Evolutionary conservation across 2,888 invertebrate species (phyloP).

Genomic region (Unio pictorum): DNA sequence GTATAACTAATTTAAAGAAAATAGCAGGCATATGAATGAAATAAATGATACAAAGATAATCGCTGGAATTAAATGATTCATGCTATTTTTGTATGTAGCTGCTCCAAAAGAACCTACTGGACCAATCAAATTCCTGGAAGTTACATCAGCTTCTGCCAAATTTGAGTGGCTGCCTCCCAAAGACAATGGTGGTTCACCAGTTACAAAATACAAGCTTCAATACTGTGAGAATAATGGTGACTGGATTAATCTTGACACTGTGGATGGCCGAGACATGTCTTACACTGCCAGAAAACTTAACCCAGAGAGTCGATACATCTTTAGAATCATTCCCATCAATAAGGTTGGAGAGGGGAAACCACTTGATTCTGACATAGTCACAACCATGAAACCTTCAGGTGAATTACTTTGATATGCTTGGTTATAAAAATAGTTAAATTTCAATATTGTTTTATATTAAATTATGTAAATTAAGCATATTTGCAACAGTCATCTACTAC

Average conservation of each 20-base stretch:
- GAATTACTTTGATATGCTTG: background rate
- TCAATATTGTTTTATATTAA: too few relatives aligned
- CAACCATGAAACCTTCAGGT: slow-evolving; percentile 54
- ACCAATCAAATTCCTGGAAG: slow-evolving; percentile 56
- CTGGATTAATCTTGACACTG: slow-evolving; percentile 80
- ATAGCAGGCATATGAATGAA: too few relatives aligned
- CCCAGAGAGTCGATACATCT: slow-evolving; percentile 62
- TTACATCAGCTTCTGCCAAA: slow-evolving; percentile 51
- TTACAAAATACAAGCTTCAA: slow-evolving; percentile 68
- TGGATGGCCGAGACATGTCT: slow-evolving; percentile 93
- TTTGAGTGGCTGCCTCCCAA: slow-evolving; percentile 71
- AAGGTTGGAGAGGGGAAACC: slow-evolving; percentile 59
- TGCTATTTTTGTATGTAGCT: slow-evolving; percentile 31
- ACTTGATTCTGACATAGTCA: slow-evolving; percentile 54
- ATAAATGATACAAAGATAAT: background rate
- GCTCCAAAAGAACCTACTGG: slow-evolving; percentile 61
- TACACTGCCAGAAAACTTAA: slow-evolving; percentile 82
- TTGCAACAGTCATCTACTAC: too few relatives aligned
- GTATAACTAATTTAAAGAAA: too few relatives aligned
- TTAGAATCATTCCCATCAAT: slow-evolving; percentile 69
- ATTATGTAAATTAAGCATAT: too few relatives aligned
- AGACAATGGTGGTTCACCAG: slow-evolving; percentile 68
- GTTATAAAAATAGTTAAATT: too few relatives aligned
- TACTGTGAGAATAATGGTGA: slow-evolving; percentile 79
- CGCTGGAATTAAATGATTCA: background rate